Conservation (phyloP, 2,797 vertebrate species). For the Pseudochirops corinnae region DNA sequence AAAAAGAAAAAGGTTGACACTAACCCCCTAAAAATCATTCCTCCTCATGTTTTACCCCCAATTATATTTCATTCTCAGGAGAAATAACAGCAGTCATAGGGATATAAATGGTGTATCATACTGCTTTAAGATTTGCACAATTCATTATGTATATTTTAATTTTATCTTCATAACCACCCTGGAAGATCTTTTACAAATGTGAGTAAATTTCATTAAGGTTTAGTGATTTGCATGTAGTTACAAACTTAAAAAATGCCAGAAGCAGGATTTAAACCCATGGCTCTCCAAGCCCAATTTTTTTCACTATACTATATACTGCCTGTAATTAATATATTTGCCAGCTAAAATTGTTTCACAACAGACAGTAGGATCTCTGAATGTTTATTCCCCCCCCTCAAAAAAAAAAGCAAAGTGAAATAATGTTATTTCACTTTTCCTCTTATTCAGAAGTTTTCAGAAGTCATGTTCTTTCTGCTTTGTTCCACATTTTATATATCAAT, state of each 20-base stretch:
- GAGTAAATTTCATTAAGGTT: background rate
- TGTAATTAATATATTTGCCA: constrained; percentile 46
- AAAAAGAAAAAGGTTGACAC: constrained; percentile 37
- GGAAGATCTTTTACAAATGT: constrained; percentile 21
- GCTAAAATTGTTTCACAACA: constrained; percentile 56
- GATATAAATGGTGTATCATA: background rate
- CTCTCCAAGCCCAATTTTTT: background rate
- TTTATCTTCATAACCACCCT: background rate
- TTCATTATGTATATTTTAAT: background rate
- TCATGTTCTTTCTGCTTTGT: background rate
- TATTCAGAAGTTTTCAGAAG: constrained; percentile 51
- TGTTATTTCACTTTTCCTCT: background rate
- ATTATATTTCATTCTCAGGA: constrained; percentile 25
- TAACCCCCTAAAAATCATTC: constrained; percentile 41
- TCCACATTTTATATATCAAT: background rate
- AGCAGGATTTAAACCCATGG: background rate
- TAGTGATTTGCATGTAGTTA: background rate
- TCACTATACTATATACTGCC: background rate
- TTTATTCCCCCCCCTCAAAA: constrained; percentile 5
- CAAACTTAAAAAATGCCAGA: background rate
- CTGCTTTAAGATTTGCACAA: background rate
- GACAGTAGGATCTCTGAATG: constrained; percentile 21
- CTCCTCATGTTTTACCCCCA: constrained; percentile 23
- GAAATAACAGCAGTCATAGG: constrained; percentile 41
- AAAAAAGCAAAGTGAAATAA: background rate